Percentiles rank a stretch among this genome's conserved stretches.
phyloP scores from a whole-genome alignment of 1,140 invertebrate species.

The Caenorhabditis tropicalis region DNA sequence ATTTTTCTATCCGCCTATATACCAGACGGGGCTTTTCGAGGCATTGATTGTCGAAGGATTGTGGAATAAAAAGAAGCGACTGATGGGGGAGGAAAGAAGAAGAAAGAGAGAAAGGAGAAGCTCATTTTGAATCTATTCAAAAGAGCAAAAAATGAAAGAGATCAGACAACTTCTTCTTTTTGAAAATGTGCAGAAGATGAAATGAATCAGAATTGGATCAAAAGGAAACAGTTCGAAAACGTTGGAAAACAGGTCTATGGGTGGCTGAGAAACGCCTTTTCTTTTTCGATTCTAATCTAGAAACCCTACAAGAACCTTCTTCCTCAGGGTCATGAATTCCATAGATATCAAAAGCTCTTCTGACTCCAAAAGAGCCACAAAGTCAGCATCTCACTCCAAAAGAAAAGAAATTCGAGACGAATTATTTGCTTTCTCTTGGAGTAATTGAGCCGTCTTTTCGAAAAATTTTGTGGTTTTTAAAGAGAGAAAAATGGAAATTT shows the following conservation, averaged over 20 bases:
- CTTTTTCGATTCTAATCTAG: too few species aligned
- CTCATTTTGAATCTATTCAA: conserved; percentile 33
- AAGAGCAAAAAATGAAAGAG: not conserved
- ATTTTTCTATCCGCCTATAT: not conserved
- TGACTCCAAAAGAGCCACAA: too few species aligned
- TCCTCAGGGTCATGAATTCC: too few species aligned
- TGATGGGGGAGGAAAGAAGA: not conserved
- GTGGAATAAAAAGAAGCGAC: not conserved
- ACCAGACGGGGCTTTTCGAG: not conserved
- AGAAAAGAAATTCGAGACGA: not conserved
- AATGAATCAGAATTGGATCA: not conserved
- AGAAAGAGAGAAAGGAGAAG: not conserved
- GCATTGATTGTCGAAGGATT: not conserved
- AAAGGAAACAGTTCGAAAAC: not conserved
- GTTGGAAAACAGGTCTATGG: too few species aligned
- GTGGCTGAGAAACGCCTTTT: too few species aligned
- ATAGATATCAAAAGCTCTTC: too few species aligned
- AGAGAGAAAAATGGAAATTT: not conserved
- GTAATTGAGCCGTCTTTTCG: not conserved
- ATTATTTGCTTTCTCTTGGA: not conserved
- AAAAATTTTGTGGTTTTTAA: not conserved
- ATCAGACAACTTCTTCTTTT: not conserved
- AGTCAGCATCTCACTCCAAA: not conserved
- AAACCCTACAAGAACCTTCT: too few species aligned
- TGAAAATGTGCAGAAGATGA: not conserved